Evolutionary conservation across 2,888 invertebrate genomes (phyloP), one percentile per base, ranked within the genome.

Genomic region (Athetis lepigone): DNA sequence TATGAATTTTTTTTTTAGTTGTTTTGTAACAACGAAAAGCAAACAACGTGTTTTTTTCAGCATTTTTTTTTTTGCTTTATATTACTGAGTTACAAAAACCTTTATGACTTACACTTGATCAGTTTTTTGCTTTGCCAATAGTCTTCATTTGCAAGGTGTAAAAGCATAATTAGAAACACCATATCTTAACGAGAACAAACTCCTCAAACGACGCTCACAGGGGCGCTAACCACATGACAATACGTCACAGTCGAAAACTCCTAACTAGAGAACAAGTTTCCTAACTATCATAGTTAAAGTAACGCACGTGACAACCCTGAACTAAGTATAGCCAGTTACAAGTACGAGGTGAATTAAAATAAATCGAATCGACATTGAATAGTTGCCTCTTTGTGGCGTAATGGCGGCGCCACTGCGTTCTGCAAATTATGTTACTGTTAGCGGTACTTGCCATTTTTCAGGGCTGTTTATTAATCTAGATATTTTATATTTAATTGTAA

Each of bases 351-450:
- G 82, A 87, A 87, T 86, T 87, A 87, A 87, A 86, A 84, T 87
- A 86, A 86, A 86, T 87, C 82, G 84, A 85, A 85, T 80, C 72
- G 85, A 80, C 85, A 80, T 82, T 83, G 83, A 85, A 83, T 82
- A 80, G 84, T 84, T 81, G 81, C 83, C 79, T 81, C 81, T 79
- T 78, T 75, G 79, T 63, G 54, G 51, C 57, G 49, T 66, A 59
- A 61, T 56, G 54, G 63, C 29, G 5, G 33, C 46, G 46, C 45
- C 56, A 50, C 49, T 52, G 63, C 27, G 50, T 43, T 54, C 42
- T 42, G 54, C 63, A 62, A 70, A 78, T 75, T 75, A 64, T 67
- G 47, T 70, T 42, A 61, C 58, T 70, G 52, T 67, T 58, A 29
- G 19, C 51, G 50, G 7, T 51, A 13, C 29, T 29, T 68, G 18